Evolutionary conservation across 2,888 invertebrate genomes (phyloP), one percentile per base, ranked within the genome.

Genomic region (Ophraella communa): DNA sequence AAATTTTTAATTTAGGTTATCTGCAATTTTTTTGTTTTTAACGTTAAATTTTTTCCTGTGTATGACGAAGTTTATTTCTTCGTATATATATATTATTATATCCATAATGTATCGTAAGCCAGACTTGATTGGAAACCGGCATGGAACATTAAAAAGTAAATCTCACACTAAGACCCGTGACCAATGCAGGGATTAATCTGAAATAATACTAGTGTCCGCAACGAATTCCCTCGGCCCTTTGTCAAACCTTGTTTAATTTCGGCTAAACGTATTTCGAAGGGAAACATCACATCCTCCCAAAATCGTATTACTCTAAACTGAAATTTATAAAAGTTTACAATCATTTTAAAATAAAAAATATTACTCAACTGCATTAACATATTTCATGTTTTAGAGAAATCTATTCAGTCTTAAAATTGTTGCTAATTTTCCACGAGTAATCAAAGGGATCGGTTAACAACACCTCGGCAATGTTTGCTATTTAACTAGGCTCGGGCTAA

Each of bases 121-220:
- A 68, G 67, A 72, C 75, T 72, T 77, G 80, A 81, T 80, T 80
- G 79, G 80, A 80, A 80, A 80, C 78, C 75, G 74, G 74, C 72
- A 75, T 75, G 71, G 78, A 78, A 80, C 80, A 81, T 81, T 81
- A 81, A 81, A 81, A 81, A 81, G 74, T 79, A 79, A 80, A 81
- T 80, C 80, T 79, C 75, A 73, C 71, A 74, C 73, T 80, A 81
- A 81, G 78, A 77, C 79, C 80, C 78, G 75, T 81, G 80, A 79
- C 80, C 81, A 80, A 81, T 78, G 77, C 73, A 64, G 72, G 80
- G 80, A 81, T 81, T 81, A 81, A 80, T 77, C 74, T 74, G 74
- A 77, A 76, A 77, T 64, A 67, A 67, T 65, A 51, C 57, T 39
- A 58, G 65, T 65, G 62, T 62, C 61, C 62, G 57, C 62, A 57